Evolutionary conservation across 2,113 vertebrate genomes (phyloP), one percentile per base, ranked within the genome.

Genomic region (Chrysemys picta): DNA sequence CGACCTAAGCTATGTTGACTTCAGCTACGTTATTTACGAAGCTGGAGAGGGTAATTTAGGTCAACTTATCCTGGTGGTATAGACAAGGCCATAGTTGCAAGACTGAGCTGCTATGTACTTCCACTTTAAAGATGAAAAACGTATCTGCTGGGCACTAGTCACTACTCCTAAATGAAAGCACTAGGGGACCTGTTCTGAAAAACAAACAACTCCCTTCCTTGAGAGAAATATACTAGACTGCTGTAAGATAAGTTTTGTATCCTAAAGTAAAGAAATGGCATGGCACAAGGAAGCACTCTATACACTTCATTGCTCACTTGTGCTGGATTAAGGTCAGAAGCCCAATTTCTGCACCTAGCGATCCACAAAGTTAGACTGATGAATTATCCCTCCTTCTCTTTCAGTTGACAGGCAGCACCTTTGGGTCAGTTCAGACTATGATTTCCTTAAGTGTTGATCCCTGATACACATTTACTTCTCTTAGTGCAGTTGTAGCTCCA

Each of bases 401-500:
- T 96, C 90, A 95, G 88, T 85, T 91, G 87, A 96, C 94, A 97
- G 95, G 95, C 83, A 96, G 90, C 93, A 96, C 93, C 91, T 95
- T 92, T 91, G 89, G 88, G 94, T 82, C 96, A 84, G 93, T 91
- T 95, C 86, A 95, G 84, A 88, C 57, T 94, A 92, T 95, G 91
- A 81, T 94, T 95, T 91, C 14, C 89, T 96, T 85, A 47, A 50
- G 88, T 75, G 96, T 96, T 91, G 53, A 69, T 80, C 65, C 3
- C 76, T 62, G 85, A 76, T 94, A 90, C 79, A 69, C 85, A 95
- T 29, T 7, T 54, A 12, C 52, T 79, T 91, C 75, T 83, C 91
- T 95, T 8, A 50, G 93, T 97, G 98, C 90, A 97, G 97, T 94
- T 95, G 97, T 31, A 98, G 98, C 98, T 98, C 98, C 98, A 97